Base-by-base conservation (phyloP, 2,888 invertebrate genomes). In the Cephus rjabovi region DNA sequence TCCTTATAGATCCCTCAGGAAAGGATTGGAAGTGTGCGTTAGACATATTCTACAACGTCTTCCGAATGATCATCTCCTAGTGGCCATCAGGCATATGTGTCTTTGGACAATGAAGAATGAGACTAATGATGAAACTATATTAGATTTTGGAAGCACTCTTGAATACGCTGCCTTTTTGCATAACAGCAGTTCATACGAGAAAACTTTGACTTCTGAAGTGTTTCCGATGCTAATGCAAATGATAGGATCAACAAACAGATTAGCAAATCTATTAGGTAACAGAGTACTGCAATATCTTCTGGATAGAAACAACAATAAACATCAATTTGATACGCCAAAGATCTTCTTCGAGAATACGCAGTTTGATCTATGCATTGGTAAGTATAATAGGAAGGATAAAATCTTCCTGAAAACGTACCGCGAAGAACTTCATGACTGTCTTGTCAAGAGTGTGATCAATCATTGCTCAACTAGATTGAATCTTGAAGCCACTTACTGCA, bases 1-100 rank as follows among this genome's bases (percentile, higher is more conserved):
- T 9, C 85, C 86, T 1, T 93, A 92, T 76, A 86, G 84, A 2
- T 89, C 90, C 70, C 83, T 94, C 77, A 91, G 91, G 69, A 93
- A 92, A 82, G 93, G 94, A 3, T 91, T 94, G 11, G 94, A 94
- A 85, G 92, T 93, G 1, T 94, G 94, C 81, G 85, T 95, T 2
- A 91, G 93, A 40, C 91, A 93, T 33, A 92, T 93, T 15, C 92
- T 94, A 30, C 92, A 92, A 75, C 92, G 93, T 81, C 91, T 93
- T 23, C 85, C 91, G 6, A 93, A 93, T 76, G 83, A 89, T 4
- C 92, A 93, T 83, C 88, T 94, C 23, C 85, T 94, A 34, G 86
- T 91, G 15, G 91, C 94, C 74, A 92, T 94, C 33, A 90, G 90
- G 11, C 92, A 90, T 3, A 93, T 94, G 92, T 86, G 94, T 70